Base-by-base conservation (phyloP, 2,888 invertebrate species). In the Eulithis testata region DNA sequence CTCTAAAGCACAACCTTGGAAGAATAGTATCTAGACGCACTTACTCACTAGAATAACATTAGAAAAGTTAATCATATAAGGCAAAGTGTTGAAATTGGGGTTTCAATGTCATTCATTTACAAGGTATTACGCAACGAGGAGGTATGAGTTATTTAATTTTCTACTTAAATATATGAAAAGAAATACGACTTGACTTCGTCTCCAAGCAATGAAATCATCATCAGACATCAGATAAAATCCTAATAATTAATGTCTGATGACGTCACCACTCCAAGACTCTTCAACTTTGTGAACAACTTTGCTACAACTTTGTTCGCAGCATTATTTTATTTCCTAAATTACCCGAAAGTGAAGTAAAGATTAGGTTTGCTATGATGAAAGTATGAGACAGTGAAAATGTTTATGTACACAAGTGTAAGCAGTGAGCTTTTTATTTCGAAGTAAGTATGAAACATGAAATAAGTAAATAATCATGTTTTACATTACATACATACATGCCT, bases 1-100 rank as follows among this genome's bases (percentile, higher is more conserved):
- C 89, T 90, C 91, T 90, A 90, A 92, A 91, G 92, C 92, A 92
- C 92, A 92, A 93, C 92, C 92, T 88, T 92, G 91, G 92, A 92
- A 91, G 91, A 93, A 90, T 91, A 91, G 90, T 91, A 91, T 76
- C 91, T 93, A 92, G 85, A 89, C 81, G 90, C 88, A 78, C 91
- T 92, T 93, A 92, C 81, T 77, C 61, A 87, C 91, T 91, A 91
- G 82, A 87, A 82, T 88, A 84, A 87, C 83, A 84, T 89, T 89
- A 87, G 87, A 89, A 84, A 87, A 86, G 82, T 85, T 86, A 87
- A 85, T 90, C 76, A 79, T 88, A 88, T 92, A 92, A 92, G 92
- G 92, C 92, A 92, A 90, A 91, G 92, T 91, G 86, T 92, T 77
- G 84, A 90, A 89, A 85, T 87, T 88, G 89, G 91, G 90, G 88